These are phyloP conservation scores for Baccha elongata DNA, from an alignment of 2,888 invertebrate genomes.

Conservation along the genomic window DNA sequence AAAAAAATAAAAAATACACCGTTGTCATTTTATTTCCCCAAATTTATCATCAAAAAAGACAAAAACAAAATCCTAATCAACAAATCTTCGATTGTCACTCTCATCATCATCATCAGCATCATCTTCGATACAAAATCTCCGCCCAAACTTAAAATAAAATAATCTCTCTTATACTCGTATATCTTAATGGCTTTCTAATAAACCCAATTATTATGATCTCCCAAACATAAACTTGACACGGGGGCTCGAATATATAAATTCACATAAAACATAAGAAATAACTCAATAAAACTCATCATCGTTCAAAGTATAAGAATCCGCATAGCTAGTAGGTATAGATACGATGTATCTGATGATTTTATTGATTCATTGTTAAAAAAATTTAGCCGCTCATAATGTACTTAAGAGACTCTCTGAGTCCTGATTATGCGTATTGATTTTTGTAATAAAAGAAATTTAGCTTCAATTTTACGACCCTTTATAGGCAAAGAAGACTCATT, in stretches of 20 bases:
- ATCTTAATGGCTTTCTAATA: constrained; percentile 70
- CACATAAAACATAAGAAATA: constrained; percentile 66
- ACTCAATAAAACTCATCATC: constrained; percentile 61
- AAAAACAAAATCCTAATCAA: constrained; percentile 52
- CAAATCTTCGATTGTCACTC: constrained; percentile 58
- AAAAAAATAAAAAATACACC: constrained; percentile 16
- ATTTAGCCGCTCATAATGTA: constrained; percentile 64
- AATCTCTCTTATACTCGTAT: constrained; percentile 7
- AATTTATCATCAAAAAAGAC: constrained; percentile 24
- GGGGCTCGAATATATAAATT: constrained; percentile 35
- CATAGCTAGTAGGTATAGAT: neutral
- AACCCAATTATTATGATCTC: constrained; percentile 68
- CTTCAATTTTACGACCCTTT: constrained; percentile 51
- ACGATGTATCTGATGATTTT: constrained; percentile 32
- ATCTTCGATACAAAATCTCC: constrained; percentile 22
- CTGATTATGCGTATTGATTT: constrained; percentile 59
- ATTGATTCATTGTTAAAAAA: constrained; percentile 67
- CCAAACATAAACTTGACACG: constrained; percentile 50
- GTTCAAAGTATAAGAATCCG: neutral
- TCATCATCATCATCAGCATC: constrained; percentile 35
- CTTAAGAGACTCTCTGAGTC: constrained; percentile 19
- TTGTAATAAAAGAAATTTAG: constrained; percentile 60
- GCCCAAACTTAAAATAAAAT: constrained; percentile 19
- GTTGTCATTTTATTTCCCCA: constrained; percentile 8
- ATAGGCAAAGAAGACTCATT: constrained; percentile 1